phyloP scores from a whole-genome alignment of 1,140 invertebrate species.

The Amphibalanus amphitrite region DNA sequence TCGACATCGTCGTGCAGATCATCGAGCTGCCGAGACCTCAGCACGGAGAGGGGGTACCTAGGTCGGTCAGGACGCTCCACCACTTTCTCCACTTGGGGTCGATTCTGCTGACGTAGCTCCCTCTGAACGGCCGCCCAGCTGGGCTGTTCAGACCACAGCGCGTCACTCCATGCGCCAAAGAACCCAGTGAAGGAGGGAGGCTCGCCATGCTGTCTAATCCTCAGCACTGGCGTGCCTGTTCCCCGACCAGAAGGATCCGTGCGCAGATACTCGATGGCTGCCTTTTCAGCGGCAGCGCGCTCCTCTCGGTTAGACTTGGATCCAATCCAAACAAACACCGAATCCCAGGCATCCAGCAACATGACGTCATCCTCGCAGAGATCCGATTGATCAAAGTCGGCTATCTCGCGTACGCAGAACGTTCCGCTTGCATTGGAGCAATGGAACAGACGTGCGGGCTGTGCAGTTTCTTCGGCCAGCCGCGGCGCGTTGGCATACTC shows the following conservation, averaged over 20 bases:
- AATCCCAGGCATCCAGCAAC: slow-evolving; percentile 59
- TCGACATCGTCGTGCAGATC: slow-evolving; percentile 63
- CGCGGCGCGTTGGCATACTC: slow-evolving; percentile 35
- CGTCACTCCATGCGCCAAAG: slow-evolving; percentile 69
- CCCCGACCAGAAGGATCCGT: slow-evolving; percentile 57
- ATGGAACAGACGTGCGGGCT: slow-evolving; percentile 47
- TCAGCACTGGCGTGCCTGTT: slow-evolving; percentile 53
- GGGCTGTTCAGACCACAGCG: slow-evolving; percentile 41
- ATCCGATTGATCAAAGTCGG: slow-evolving; percentile 63
- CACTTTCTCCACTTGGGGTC: neutral
- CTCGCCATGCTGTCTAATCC: slow-evolving; percentile 62
- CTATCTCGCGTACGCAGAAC: slow-evolving; percentile 53
- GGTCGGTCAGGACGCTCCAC: slow-evolving; percentile 9
- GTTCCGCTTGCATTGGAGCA: slow-evolving; percentile 38
- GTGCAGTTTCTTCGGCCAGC: slow-evolving; percentile 31
- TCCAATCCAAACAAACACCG: slow-evolving; percentile 75
- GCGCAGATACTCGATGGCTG: slow-evolving; percentile 35
- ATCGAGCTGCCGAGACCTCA: slow-evolving; percentile 50
- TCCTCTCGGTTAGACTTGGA: slow-evolving; percentile 41
- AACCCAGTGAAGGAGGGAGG: slow-evolving; percentile 78
- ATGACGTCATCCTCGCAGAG: slow-evolving; percentile 66
- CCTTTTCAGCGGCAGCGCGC: slow-evolving; percentile 34
- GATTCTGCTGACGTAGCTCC: neutral
- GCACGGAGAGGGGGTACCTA: slow-evolving; percentile 46
- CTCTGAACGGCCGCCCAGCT: neutral